Evolutionary conservation across 2,888 invertebrate genomes (phyloP).

Genomic region (Plagodis dolabraria): DNA sequence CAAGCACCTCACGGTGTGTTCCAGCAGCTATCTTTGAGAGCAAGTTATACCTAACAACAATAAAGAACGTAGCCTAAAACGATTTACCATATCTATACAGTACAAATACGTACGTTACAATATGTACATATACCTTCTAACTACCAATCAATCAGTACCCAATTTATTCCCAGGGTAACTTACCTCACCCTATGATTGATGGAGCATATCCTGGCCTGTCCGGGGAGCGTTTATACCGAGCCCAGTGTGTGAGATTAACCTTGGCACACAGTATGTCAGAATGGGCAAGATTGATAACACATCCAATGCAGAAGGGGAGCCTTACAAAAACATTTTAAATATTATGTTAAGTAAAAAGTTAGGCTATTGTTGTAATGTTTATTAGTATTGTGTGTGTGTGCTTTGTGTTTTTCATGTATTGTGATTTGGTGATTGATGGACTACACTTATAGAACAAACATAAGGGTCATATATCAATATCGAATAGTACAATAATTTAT

Average conservation of each 20-base stretch:
- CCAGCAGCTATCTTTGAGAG: no score
- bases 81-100: no score
- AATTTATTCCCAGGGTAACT: constrained; percentile 33
- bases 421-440: no score
- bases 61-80: no score
- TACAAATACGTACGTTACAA: no score
- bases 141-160: constrained; percentile 12
- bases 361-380: neutral
- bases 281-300: constrained; percentile 56
- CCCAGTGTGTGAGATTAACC: constrained; percentile 52
- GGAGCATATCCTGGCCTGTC: constrained; percentile 29
- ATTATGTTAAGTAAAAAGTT: neutral
- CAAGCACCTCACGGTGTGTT: no score
- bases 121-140: neutral
- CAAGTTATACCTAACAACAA: no score
- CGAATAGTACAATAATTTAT: no score
- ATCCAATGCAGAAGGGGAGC: constrained; percentile 20
- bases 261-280: constrained; percentile 62
- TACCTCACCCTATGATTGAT: constrained; percentile 36
- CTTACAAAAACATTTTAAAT: constrained; percentile 16
- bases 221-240: constrained; percentile 31
- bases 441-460: no score
- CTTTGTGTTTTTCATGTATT: no score
- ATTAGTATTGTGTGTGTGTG: no score
- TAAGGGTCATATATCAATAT: no score